These are phyloP conservation scores for Cabera pusaria DNA, from an alignment of 2,888 invertebrate species.

Conservation along the genomic window DNA sequence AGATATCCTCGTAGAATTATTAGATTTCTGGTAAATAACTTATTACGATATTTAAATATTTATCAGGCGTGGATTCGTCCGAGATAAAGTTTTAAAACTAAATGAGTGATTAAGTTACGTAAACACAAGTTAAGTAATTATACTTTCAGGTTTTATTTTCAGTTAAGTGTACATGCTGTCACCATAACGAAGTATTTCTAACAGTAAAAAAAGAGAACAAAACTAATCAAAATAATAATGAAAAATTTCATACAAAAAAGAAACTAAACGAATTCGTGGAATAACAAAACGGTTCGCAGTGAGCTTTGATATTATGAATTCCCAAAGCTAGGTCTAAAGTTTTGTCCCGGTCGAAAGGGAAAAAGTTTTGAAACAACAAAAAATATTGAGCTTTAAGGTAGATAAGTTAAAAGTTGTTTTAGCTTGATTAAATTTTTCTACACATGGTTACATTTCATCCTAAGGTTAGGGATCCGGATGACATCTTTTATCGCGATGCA, in stretches of 20 bases:
- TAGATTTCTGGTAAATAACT: too few species aligned
- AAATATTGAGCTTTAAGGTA: slow-evolving; percentile 48
- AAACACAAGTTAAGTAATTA: too few species aligned
- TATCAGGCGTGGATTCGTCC: too few species aligned
- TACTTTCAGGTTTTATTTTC: too few species aligned
- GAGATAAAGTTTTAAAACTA: too few species aligned
- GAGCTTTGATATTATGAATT: slow-evolving; percentile 76
- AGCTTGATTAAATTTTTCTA: slow-evolving; percentile 29
- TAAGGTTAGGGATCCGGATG: slow-evolving; percentile 74
- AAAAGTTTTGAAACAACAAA: slow-evolving; percentile 38
- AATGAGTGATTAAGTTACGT: too few species aligned
- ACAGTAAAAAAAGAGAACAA: slow-evolving; percentile 8
- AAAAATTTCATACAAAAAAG: slow-evolving; percentile 39
- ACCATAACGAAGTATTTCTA: too few species aligned
- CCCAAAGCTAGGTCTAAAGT: slow-evolving; percentile 77
- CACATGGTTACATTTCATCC: slow-evolving; percentile 59
- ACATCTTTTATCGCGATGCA: slow-evolving; percentile 81
- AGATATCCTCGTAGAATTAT: too few species aligned
- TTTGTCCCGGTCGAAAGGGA: slow-evolving; percentile 62
- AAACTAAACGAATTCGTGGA: slow-evolving; percentile 54
- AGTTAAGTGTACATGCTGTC: too few species aligned
- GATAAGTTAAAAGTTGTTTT: slow-evolving; percentile 45
- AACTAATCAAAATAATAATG: slow-evolving; percentile 13
- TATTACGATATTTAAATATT: too few species aligned
- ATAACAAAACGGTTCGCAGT: slow-evolving; percentile 59